Evolutionary conservation across 2,113 vertebrate genomes (phyloP), one percentile per base, ranked within the genome.

Genomic region (Sapayoa aenigma): DNA sequence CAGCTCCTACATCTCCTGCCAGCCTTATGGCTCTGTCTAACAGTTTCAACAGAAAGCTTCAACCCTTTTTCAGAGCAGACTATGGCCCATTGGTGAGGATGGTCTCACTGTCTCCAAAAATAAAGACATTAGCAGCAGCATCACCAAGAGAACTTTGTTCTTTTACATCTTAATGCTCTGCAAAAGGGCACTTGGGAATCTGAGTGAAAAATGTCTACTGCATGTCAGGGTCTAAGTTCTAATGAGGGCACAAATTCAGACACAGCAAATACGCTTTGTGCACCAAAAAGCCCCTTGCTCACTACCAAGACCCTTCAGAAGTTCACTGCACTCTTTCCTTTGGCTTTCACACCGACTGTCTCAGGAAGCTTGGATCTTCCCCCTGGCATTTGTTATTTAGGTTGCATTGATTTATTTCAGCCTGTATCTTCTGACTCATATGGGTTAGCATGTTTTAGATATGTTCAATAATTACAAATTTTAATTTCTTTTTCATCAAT

Each of bases 171-270:
- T 30, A 42, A 23, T 39, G 65, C 15, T 62, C 31, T 85, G 44
- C 53, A 68, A 55, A 5, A 58, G 37, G 65, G 62, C 24, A 47
- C 16, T 60, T 0, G 0, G 46, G 42, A 69, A 49, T n/a, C 4
- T 19, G 1, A 68, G 22, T 8, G 28, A 59, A 79, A 62, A 65
- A 92, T 11, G 3, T 47, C 52, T 50, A 2, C 44, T n/a, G 6
- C 21, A 69, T 72, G 18, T 18, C 49, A 87, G 23, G 21, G n/a
- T 22, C 65, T 42, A 39, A 55, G 39, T 3, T 62, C 47, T 39
- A 82, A 66, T 42, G 20, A 59, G 28, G 30, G 14, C 41, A 85
- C 24, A 78, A 76, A 82, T 68, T 88, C 56, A 84, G 16, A 73
- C 21, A 68, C 28, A 84, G 4, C 24, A 82, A 82, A 53, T 41